phyloP scores from a whole-genome alignment of 2,113 vertebrate species.

The Tylochromis polylepis region DNA sequence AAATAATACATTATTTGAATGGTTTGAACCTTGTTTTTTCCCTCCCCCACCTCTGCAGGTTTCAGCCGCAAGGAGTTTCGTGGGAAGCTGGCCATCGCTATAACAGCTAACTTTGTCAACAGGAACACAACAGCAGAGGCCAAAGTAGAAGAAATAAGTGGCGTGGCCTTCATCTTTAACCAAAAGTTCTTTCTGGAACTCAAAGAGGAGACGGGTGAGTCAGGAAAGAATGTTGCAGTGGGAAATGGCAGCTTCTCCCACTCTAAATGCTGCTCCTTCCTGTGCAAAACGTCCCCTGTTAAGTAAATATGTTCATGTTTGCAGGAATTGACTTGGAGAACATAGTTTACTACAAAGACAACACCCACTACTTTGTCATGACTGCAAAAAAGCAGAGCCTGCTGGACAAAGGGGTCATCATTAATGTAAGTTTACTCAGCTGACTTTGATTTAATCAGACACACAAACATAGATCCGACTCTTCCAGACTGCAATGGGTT shows the following conservation, averaged over 20 bases:
- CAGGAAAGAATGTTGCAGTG: not conserved
- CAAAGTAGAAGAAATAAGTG: conserved; percentile 96
- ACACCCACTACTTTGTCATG: conserved; percentile 99
- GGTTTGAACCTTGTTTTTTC: not conserved
- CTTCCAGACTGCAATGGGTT: not conserved
- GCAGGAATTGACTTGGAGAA: conserved; percentile 96
- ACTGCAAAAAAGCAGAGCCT: conserved; percentile 97
- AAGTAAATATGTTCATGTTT: not conserved
- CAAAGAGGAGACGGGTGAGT: conserved; percentile 88
- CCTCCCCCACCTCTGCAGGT: conserved; percentile 62
- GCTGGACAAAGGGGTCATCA: conserved; percentile 94
- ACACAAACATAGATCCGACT: fast-evolving
- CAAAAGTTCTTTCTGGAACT: conserved; percentile 98
- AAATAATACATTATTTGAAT: not conserved
- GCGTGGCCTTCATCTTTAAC: conserved; percentile 98
- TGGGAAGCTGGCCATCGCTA: conserved; percentile 94
- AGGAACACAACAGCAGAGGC: conserved; percentile 95
- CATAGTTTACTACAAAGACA: conserved; percentile 97
- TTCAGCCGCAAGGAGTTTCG: conserved; percentile 94
- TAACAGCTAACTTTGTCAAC: conserved; percentile 98
- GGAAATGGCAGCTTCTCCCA: not conserved
- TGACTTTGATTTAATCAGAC: not conserved
- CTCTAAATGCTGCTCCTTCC: not conserved
- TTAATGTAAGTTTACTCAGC: conserved; percentile 70
- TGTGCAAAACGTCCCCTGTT: not conserved